Conservation (phyloP, 1,140 invertebrate genomes). For the Atopsyche davidsoni region DNA sequence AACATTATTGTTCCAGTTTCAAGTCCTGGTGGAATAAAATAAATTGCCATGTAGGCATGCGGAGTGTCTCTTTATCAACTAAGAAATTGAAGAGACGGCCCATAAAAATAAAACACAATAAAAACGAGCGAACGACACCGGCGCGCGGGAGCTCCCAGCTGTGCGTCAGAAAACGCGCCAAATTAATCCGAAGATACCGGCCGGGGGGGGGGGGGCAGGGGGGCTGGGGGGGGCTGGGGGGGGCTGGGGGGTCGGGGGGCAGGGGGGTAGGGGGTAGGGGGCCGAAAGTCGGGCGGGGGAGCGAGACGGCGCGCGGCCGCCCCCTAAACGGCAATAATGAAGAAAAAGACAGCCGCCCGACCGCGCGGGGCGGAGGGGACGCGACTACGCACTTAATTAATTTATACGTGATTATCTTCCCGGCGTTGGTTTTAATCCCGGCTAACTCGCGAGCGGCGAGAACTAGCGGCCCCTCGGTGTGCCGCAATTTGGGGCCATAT, state of each 20-base stretch:
- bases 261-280: slow-evolving; percentile 1
- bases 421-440: slow-evolving; percentile 29
- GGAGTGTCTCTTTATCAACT: no score
- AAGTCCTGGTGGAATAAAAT: no score
- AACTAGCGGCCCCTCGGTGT: background rate
- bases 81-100: no score
- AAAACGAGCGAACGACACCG: no score
- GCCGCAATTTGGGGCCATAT: slow-evolving; percentile 10
- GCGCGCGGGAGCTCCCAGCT: background rate
- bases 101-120: no score
- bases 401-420: slow-evolving; percentile 32
- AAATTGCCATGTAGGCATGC: no score
- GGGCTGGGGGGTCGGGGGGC: background rate
- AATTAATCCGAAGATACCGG: slow-evolving; percentile 22
- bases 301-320: no score
- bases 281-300: background rate
- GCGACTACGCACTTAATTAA: slow-evolving; percentile 30
- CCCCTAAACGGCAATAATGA: no score
- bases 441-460: slow-evolving; percentile 18
- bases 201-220: slow-evolving; percentile 1
- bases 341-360: no score
- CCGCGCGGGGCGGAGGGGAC: background rate
- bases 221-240: background rate
- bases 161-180: slow-evolving; percentile 11
- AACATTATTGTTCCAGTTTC: no score